phyloP scores from a whole-genome alignment of 2,888 invertebrate genomes.

The Diaphora mendica region DNA sequence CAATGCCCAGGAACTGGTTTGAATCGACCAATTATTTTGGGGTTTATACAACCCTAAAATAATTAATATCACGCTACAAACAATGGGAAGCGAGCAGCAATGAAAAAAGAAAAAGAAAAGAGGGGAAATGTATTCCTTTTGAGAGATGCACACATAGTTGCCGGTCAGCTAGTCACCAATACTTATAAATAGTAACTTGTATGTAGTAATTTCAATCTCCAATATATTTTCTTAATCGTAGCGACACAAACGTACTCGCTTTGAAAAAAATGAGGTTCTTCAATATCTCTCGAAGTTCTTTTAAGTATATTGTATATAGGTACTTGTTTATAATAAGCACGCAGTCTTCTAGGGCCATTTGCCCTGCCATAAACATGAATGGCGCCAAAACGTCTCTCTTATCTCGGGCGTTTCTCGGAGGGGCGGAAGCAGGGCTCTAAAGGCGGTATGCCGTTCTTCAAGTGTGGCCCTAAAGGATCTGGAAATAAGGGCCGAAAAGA shows the following conservation, averaged over 20 bases:
- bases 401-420: conserved; percentile 84
- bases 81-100: no score
- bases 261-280: conserved; percentile 54
- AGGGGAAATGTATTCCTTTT: no score
- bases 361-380: conserved; percentile 85
- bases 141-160: no score
- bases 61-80: no score
- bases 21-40: no score
- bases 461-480: conserved; percentile 84
- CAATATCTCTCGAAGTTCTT: conserved; percentile 57
- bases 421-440: conserved; percentile 82
- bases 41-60: no score
- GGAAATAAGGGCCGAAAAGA: conserved; percentile 80
- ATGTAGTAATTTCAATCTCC: not conserved
- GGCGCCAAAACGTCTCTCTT: conserved; percentile 86
- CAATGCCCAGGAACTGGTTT: no score
- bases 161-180: not conserved
- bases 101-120: no score
- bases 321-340: conserved; percentile 84
- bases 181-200: not conserved
- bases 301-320: conserved; percentile 67
- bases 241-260: not conserved
- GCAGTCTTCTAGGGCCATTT: conserved; percentile 84
- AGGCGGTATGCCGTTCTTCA: conserved; percentile 77
- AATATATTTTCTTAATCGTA: not conserved